Base-by-base conservation (phyloP, 2,888 invertebrate species). In the Agapetus fuscipes region DNA sequence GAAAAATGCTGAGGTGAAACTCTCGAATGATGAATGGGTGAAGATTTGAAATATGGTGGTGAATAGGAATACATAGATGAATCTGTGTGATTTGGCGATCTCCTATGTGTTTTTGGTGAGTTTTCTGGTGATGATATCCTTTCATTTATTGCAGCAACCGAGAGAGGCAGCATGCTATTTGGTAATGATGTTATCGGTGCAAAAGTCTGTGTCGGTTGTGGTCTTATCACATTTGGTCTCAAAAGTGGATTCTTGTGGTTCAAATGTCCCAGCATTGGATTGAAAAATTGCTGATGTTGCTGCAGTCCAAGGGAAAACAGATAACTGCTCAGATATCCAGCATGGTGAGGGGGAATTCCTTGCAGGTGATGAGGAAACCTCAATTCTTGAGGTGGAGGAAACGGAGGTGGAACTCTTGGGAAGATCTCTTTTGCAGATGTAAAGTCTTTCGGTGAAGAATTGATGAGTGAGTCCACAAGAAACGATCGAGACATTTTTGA, bases 401-500 rank as follows among this genome's bases (percentile, higher is more conserved):
- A 54, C 29, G 67, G 53, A 44, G 60, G 61, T 25, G 62, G 56
- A 48, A 67, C 63, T n/a, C 62, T 55, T 45, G 63, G 52, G 42
- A 62, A 49, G 49, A 63, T 47, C 56, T 73, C 64, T 60, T 61
- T 58, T 49, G 63, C 48, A 52, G 60, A 60, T 51, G 62, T 61
- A 32, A 60, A 61, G 41, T 68, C 66, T 50, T 76, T 76, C 29
- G 76, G 67, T 40, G 74, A 75, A 53, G 72, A 75, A 64, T 76
- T 79, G 49, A 88, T 82, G 39, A 88, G 61, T 35, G 86, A 80
- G 55, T 87, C 87, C 55, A 88, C 83, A 39, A 85, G 60, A 56
- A 88, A 88, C 49, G 85, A 86, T 50, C 84, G 76, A 44, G 86
- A 86, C 84, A 86, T 86, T 52, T 65, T 72, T 49, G 53, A 30